Evolutionary conservation across 1,140 invertebrate genomes (phyloP).

Genomic region (Teleogryllus occipitalis): DNA sequence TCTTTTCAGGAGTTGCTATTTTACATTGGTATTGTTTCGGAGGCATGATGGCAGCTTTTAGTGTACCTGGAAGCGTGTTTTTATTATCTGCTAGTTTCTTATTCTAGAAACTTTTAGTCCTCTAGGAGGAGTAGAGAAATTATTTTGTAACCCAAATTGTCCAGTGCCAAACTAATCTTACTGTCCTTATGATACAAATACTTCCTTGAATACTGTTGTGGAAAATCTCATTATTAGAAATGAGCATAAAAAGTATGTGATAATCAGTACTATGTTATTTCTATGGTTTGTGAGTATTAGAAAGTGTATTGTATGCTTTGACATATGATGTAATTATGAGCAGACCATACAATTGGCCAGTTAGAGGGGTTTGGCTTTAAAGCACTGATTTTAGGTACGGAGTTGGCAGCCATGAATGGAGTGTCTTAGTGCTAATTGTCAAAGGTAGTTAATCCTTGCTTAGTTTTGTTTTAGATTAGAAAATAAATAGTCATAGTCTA

Average conservation of each 20-base stretch:
- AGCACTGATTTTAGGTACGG: slow-evolving; percentile 14
- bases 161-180: background rate
- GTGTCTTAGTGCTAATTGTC: background rate
- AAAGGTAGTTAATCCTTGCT: slow-evolving; percentile 13
- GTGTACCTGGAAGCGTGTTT: slow-evolving; percentile 13
- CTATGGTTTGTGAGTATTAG: background rate
- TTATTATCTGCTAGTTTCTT: slow-evolving; percentile 11
- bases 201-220: background rate
- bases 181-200: background rate
- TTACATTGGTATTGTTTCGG: slow-evolving; percentile 19
- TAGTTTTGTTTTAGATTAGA: slow-evolving; percentile 16
- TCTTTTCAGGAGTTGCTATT: slow-evolving; percentile 17
- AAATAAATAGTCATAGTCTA: slow-evolving; percentile 6
- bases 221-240: background rate
- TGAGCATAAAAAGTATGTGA: background rate
- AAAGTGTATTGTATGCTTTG: background rate
- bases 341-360: background rate
- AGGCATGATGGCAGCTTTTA: slow-evolving; percentile 20
- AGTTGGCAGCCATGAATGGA: slow-evolving; percentile 16
- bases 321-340: background rate
- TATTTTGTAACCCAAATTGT: slow-evolving; percentile 1
- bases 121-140: background rate
- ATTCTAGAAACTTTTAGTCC: slow-evolving; percentile 2
- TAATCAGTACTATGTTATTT: background rate
- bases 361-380: slow-evolving; percentile 2